Evolutionary conservation across 2,888 invertebrate genomes (phyloP).

Genomic region (Troglohyphantes excavatus): DNA sequence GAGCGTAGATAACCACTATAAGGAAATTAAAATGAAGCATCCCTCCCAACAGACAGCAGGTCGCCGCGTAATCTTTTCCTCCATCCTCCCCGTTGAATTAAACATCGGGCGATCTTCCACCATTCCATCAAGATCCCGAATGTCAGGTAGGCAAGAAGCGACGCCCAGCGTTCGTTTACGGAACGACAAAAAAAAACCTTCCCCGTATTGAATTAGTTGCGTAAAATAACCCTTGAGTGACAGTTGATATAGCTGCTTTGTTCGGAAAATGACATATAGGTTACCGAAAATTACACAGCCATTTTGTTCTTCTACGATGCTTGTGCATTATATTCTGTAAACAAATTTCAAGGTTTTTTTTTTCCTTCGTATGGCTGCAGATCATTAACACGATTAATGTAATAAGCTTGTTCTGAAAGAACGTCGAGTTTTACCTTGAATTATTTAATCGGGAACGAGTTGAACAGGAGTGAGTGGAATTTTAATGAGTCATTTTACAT

Average conservation of each 20-base stretch:
- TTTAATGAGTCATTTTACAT: too few species aligned
- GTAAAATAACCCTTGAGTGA: neutral
- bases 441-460: too few species aligned
- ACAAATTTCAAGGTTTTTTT: too few species aligned
- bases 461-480: too few species aligned
- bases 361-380: neutral
- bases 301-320: neutral
- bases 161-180: neutral
- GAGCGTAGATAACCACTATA: neutral
- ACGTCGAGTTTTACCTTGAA: neutral
- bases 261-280: constrained; percentile 6
- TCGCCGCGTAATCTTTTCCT: neutral
- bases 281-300: neutral
- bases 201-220: neutral
- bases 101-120: neutral
- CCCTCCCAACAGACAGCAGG: neutral
- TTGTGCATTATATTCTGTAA: too few species aligned
- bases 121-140: neutral
- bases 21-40: neutral
- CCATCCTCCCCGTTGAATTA: neutral
- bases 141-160: neutral
- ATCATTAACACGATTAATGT: constrained; percentile 20
- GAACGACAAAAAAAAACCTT: neutral
- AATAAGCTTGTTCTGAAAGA: neutral
- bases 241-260: constrained; percentile 1